Evolutionary conservation across 2,888 invertebrate species (phyloP).

Genomic region (Microctonus brassicae): DNA sequence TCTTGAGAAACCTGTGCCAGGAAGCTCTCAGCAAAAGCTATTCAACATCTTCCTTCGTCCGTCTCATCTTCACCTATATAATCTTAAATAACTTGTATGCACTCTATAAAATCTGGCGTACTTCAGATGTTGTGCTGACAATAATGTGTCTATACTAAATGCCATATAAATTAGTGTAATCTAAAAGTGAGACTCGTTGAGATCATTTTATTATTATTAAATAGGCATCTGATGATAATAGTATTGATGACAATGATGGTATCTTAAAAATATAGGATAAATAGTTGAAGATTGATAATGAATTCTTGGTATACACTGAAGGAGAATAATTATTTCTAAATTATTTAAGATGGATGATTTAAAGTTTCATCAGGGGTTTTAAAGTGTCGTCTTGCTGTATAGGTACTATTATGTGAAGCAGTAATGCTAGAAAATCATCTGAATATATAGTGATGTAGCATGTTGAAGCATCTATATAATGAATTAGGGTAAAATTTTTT

Average conservation of each 20-base stretch:
- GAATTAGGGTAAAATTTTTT: too few relatives aligned
- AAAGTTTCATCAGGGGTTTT: background rate
- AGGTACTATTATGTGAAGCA: too few relatives aligned
- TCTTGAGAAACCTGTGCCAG: background rate
- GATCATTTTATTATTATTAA: background rate
- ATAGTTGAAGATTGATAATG: background rate
- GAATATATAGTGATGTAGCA: too few relatives aligned
- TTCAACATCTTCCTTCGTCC: background rate
- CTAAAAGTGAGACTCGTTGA: conserved; percentile 34
- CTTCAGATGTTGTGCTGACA: background rate
- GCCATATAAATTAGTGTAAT: conserved; percentile 10
- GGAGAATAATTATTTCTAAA: background rate
- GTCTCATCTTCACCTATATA: background rate
- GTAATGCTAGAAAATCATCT: too few relatives aligned
- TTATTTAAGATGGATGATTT: background rate
- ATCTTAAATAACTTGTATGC: background rate
- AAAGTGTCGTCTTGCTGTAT: too few relatives aligned
- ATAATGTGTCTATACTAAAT: background rate
- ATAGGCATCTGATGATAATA: background rate
- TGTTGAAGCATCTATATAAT: too few relatives aligned
- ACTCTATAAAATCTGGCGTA: background rate
- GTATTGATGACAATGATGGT: background rate
- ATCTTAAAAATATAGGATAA: background rate
- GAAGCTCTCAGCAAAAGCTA: conserved; percentile 8
- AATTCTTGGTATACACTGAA: too few relatives aligned